Conservation (phyloP, 2,888 invertebrate genomes). For the Lottia gigantea region DNA sequence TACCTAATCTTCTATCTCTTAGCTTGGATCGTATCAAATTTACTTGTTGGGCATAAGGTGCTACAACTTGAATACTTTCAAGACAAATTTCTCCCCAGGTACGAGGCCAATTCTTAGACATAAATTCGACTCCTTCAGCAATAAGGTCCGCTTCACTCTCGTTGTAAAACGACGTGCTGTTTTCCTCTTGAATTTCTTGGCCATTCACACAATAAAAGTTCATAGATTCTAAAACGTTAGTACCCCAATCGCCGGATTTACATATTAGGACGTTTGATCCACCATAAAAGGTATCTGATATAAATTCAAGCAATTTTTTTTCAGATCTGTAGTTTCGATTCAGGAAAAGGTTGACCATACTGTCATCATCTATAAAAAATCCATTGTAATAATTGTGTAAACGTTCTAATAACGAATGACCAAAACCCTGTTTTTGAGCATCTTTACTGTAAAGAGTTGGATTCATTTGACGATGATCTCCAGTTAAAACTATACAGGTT, state of each 20-base stretch:
- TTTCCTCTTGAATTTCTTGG: constrained; percentile 49
- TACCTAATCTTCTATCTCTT: constrained; percentile 42
- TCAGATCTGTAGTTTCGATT: constrained; percentile 63
- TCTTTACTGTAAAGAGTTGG: constrained; percentile 60
- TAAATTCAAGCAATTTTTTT: constrained; percentile 62
- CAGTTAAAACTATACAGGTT: constrained; percentile 63
- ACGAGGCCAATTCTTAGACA: constrained; percentile 59
- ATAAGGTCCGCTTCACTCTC: constrained; percentile 60
- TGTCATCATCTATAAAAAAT: constrained; percentile 25
- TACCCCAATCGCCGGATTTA: constrained; percentile 57
- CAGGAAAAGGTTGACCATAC: constrained; percentile 56
- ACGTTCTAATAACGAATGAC: constrained; percentile 59
- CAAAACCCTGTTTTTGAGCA: constrained; percentile 55
- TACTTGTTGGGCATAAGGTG: constrained; percentile 64
- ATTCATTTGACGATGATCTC: constrained; percentile 65
- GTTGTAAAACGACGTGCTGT: constrained; percentile 62
- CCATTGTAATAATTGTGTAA: constrained; percentile 55
- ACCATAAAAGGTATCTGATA: constrained; percentile 63
- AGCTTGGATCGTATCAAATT: constrained; percentile 43
- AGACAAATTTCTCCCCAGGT: constrained; percentile 56
- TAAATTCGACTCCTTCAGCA: constrained; percentile 54
- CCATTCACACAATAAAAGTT: constrained; percentile 34
- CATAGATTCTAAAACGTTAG: constrained; percentile 40
- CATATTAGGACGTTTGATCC: constrained; percentile 56
- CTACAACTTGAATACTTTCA: constrained; percentile 57